Evolutionary conservation across 2,797 vertebrate species (phyloP), one percentile per base, ranked within the genome.

Genomic region (Helarctos malayanus): DNA sequence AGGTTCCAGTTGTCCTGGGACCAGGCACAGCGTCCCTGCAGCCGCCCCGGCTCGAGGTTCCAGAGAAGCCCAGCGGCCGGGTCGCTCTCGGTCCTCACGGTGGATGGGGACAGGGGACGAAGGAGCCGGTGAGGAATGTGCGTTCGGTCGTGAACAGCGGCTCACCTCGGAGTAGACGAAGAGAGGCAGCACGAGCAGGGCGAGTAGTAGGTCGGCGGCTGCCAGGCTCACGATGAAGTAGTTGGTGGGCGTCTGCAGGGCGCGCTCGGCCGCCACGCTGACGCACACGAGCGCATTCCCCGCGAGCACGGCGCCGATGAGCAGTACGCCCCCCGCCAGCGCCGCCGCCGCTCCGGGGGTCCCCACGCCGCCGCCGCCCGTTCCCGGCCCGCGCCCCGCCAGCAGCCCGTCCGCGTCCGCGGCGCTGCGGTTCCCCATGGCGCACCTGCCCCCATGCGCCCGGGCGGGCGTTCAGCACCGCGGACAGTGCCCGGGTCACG

Each of bases 221-320:
- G 99, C 99, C 90, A 99, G 98, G 95, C 99, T 99, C 97, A 99
- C 99, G 97, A 99, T 99, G 99, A 99, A 99, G 98, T 99, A 99
- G 99, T 99, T 99, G 98, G 99, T 99, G 94, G 99, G 99, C 96
- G 99, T 99, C 98, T 99, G 99, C 97, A 99, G 98, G 41, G 99
- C 99, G 96, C 99, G 99, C 99, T 99, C 99, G 2, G 98, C 99
- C 98, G 99, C 99, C 89, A 99, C 99, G 97, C 99, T 99, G 80
- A 99, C 97, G 95, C 99, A 99, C 97, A 99, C 99, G 12, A 99
- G 99, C 97, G 99, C 95, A 98, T 99, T 99, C 96, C 99, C 99
- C 69, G 99, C 99, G 89, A 99, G 99, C 97, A 99, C 99, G 78
- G 99, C 97, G 52, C 99, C 98, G 97, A 99, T 99, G 89, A 99